Evolutionary conservation across 2,797 vertebrate genomes (phyloP).

Genomic region (Mus minutoides): DNA sequence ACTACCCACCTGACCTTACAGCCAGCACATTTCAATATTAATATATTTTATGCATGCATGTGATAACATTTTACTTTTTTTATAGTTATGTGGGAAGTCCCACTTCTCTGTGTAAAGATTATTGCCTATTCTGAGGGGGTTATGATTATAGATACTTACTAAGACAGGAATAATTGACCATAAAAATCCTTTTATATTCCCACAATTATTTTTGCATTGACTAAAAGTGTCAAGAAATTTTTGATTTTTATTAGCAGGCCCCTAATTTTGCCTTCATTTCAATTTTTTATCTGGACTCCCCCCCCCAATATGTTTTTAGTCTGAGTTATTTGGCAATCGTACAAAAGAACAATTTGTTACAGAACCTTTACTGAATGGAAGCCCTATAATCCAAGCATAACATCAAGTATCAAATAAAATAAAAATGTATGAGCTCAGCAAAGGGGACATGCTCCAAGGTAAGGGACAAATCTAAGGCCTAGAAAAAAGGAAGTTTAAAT

Average conservation of each 20-base stretch:
- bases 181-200: constrained; percentile 91
- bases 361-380: constrained; percentile 75
- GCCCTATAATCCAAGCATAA: constrained; percentile 76
- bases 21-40: constrained; percentile 88
- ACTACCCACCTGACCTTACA: constrained; percentile 86
- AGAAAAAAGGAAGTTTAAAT: constrained; percentile 77
- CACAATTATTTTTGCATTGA: constrained; percentile 93
- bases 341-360: constrained; percentile 85
- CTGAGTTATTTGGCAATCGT: constrained; percentile 76
- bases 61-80: constrained; percentile 87
- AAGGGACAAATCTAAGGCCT: constrained; percentile 61
- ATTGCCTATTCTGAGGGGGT: constrained; percentile 86
- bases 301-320: constrained; percentile 81
- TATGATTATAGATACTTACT: constrained; percentile 90
- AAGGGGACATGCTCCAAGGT: constrained; percentile 67
- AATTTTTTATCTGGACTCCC: constrained; percentile 77
- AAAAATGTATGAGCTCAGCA: constrained; percentile 83
- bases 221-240: constrained; percentile 88
- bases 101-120: constrained; percentile 85
- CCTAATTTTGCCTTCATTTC: constrained; percentile 87
- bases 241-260: constrained; percentile 88
- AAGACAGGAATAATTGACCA: constrained; percentile 92
- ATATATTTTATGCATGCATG: constrained; percentile 88
- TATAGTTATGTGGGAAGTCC: constrained; percentile 87
- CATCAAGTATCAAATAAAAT: constrained; percentile 84